Evolutionary conservation across 1,140 invertebrate genomes (phyloP).

Genomic region (Nomia melanderi): DNA sequence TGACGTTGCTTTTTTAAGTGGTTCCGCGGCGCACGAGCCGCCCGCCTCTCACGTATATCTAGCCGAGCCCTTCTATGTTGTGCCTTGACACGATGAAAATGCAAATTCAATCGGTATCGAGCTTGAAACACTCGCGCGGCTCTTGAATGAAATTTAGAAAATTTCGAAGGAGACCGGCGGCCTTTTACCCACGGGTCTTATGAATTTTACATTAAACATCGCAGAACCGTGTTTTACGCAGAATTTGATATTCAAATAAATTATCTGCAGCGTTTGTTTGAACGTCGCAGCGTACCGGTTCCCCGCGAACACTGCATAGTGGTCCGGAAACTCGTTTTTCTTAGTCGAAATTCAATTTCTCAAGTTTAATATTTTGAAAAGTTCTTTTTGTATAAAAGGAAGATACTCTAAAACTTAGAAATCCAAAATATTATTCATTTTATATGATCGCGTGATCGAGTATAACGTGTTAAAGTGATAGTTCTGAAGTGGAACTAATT

Average conservation of each 20-base stretch:
- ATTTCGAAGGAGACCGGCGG: constrained; percentile 8
- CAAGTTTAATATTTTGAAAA: too few relatives aligned
- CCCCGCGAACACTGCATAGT: background rate
- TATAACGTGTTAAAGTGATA: too few relatives aligned
- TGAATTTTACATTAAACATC: constrained; percentile 37
- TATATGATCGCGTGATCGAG: too few relatives aligned
- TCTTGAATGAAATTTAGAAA: constrained; percentile 32
- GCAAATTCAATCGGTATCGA: constrained; percentile 27
- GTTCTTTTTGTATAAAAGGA: too few relatives aligned
- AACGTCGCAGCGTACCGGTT: constrained; percentile 28
- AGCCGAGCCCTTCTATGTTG: background rate
- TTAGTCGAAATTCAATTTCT: too few relatives aligned
- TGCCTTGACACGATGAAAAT: constrained; percentile 11
- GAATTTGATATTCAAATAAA: constrained; percentile 36
- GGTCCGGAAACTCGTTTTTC: too few relatives aligned
- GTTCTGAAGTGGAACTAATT: too few relatives aligned
- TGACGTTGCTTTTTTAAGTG: constrained; percentile 34
- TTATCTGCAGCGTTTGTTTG: constrained; percentile 5
- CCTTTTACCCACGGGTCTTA: background rate
- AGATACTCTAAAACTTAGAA: too few relatives aligned
- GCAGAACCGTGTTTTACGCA: background rate
- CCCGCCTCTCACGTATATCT: background rate
- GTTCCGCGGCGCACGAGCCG: background rate
- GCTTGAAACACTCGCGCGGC: background rate
- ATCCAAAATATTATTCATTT: too few relatives aligned